Percentiles rank a stretch among this genome's conserved stretches.
Conservation (phyloP, 2,797 vertebrate genomes). For the Takifugu ocellatus region DNA sequence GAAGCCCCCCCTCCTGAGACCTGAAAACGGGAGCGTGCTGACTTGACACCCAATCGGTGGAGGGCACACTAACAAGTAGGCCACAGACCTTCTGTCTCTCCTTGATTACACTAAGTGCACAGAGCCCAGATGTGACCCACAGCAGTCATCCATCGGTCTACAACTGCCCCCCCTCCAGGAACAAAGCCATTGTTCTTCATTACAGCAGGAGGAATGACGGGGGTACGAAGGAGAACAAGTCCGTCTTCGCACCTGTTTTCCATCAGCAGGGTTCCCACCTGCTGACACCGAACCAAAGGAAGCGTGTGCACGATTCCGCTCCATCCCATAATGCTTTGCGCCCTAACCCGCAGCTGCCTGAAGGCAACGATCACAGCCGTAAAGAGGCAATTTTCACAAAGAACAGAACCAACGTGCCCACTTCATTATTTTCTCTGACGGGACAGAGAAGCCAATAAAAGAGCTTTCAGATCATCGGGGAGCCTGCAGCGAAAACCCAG, state of each 20-base stretch:
- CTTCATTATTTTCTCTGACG: too few species aligned
- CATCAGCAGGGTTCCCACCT: slow-evolving; percentile 24
- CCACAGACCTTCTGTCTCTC: slow-evolving; percentile 64
- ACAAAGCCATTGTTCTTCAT: slow-evolving; percentile 70
- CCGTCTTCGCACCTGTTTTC: slow-evolving; percentile 66
- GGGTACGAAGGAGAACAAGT: slow-evolving; percentile 45
- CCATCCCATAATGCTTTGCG: too few species aligned
- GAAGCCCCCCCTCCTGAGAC: slow-evolving; percentile 38
- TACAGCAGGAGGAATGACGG: slow-evolving; percentile 35
- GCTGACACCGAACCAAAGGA: too few species aligned
- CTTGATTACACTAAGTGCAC: slow-evolving; percentile 77
- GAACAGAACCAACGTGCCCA: too few species aligned
- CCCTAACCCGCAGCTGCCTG: too few species aligned
- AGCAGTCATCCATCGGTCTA: slow-evolving; percentile 28
- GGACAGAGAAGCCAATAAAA: too few species aligned
- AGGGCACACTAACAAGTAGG: slow-evolving; percentile 66
- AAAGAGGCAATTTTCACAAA: too few species aligned
- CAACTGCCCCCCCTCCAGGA: slow-evolving; percentile 46
- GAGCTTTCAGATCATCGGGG: too few species aligned
- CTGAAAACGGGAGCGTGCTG: slow-evolving; percentile 46
- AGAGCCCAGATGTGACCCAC: slow-evolving; percentile 69
- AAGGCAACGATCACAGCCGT: too few species aligned
- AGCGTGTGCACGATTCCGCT: too few species aligned
- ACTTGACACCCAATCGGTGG: slow-evolving; percentile 70
- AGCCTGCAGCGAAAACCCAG: too few species aligned